phyloP scores from a whole-genome alignment of 1,140 invertebrate genomes.

The Ectropis grisescens region DNA sequence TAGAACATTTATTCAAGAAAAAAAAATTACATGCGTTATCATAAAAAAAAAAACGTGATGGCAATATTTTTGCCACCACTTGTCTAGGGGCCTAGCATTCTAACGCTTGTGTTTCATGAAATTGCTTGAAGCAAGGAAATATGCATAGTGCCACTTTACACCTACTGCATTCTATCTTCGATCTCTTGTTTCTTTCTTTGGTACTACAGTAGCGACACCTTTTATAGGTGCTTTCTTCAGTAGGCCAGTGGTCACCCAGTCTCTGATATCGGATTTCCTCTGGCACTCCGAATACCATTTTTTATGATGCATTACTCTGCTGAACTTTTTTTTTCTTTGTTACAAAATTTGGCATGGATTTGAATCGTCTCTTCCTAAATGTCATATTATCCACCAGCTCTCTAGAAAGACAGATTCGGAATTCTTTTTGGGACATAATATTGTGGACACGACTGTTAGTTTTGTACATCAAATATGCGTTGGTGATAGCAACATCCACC shows the following conservation, averaged over 20 bases:
- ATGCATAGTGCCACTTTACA: slow-evolving; percentile 3
- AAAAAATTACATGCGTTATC: too few species aligned
- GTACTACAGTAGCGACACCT: slow-evolving; percentile 5
- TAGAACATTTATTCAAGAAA: too few species aligned
- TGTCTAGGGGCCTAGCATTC: too few species aligned
- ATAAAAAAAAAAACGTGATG: too few species aligned
- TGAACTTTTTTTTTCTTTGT: slow-evolving; percentile 1
- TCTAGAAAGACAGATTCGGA: slow-evolving; percentile 1
- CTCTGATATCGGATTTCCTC: background rate
- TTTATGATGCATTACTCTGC: background rate
- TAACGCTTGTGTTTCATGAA: too few species aligned
- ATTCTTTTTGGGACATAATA: slow-evolving; percentile 1
- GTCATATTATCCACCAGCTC: background rate
- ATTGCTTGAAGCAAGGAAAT: slow-evolving; percentile 1
- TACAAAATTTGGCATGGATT: background rate
- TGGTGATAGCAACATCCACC: too few species aligned
- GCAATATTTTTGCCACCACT: too few species aligned
- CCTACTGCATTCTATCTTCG: slow-evolving; percentile 3
- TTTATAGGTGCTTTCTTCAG: background rate
- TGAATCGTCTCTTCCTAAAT: slow-evolving; percentile 1
- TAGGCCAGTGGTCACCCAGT: slow-evolving; percentile 2
- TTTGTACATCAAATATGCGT: background rate
- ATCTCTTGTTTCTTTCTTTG: slow-evolving; percentile 4
- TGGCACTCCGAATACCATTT: background rate
- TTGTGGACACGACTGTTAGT: slow-evolving; percentile 3